Percentiles rank a stretch among this genome's conserved stretches.
Evolutionary conservation across 2,113 vertebrate species (phyloP).

Genomic region (Rhodinocichla rosea): DNA sequence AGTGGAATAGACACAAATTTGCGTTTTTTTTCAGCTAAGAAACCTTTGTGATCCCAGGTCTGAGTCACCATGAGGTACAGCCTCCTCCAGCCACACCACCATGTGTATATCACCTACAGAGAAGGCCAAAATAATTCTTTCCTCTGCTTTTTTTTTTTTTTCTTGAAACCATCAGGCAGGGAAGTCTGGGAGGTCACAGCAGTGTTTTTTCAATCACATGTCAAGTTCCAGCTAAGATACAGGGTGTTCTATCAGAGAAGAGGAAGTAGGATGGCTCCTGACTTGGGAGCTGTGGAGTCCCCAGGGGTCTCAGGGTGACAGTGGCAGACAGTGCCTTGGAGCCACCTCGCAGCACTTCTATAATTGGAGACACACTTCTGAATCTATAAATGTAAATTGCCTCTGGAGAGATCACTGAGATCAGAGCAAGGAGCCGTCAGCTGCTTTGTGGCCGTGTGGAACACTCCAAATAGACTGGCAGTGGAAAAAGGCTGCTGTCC

Average conservation of each 20-base stretch:
- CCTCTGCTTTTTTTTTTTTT: neutral
- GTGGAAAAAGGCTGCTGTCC: neutral
- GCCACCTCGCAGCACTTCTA: neutral
- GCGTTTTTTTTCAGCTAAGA: neutral
- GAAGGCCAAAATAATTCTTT: neutral
- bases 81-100: neutral
- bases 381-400: neutral
- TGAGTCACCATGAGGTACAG: neutral
- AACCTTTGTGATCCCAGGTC: neutral
- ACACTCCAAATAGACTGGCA: neutral
- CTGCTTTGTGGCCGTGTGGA: neutral
- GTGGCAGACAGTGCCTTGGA: neutral
- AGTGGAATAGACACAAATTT: neutral
- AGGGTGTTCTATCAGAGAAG: neutral
- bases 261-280: neutral
- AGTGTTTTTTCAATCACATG: neutral
- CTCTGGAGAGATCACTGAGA: neutral
- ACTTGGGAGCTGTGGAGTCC: neutral
- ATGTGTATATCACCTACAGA: rapidly evolving
- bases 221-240: neutral
- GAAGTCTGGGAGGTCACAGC: neutral
- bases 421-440: neutral
- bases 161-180: neutral
- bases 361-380: neutral
- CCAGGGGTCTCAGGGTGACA: neutral